Evolutionary conservation across 2,113 vertebrate genomes (phyloP).

Genomic region (Oxyruncus cristatus): DNA sequence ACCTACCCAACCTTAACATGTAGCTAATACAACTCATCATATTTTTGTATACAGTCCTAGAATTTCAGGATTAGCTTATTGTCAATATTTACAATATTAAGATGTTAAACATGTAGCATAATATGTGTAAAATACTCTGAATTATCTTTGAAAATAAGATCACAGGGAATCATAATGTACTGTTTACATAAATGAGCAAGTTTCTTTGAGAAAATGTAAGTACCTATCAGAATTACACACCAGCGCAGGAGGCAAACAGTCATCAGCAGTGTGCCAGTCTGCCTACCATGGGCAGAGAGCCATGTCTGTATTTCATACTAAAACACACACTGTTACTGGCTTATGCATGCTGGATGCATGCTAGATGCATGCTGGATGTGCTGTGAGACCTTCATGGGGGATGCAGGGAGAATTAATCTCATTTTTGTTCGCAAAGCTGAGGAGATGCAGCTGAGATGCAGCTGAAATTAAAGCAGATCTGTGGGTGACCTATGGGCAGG

Average conservation of each 20-base stretch:
- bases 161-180: background rate
- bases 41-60: background rate
- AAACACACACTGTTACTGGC: background rate
- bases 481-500: background rate
- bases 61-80: background rate
- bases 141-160: background rate
- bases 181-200: background rate
- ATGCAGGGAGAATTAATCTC: background rate
- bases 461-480: background rate
- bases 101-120: background rate
- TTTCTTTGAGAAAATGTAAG: background rate
- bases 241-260: background rate
- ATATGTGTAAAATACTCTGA: background rate
- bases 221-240: background rate
- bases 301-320: background rate
- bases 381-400: background rate
- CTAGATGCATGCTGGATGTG: background rate
- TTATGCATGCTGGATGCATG: background rate
- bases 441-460: background rate
- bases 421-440: background rate
- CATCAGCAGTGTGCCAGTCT: background rate
- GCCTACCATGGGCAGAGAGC: background rate
- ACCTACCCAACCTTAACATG: background rate
- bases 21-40: background rate
- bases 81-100: background rate